Conservation (phyloP, 2,113 vertebrate genomes). For the Sardina pilchardus region DNA sequence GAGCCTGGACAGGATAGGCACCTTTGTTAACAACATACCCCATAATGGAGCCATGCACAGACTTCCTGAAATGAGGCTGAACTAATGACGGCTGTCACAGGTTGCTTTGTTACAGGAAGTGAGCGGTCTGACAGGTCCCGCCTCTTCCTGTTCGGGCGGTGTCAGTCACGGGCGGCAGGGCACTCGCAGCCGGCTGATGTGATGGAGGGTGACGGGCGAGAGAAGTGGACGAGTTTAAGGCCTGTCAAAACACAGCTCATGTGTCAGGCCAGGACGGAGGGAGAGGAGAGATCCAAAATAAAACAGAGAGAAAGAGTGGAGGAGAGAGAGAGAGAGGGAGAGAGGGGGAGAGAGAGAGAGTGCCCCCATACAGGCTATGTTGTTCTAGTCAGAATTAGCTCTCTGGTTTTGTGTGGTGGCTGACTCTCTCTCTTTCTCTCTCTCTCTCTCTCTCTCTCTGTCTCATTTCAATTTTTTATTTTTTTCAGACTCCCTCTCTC, state of each 20-base stretch:
- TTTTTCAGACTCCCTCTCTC: not conserved
- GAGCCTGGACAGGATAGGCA: not conserved
- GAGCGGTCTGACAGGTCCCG: constrained; percentile 6
- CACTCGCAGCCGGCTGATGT: constrained; percentile 24
- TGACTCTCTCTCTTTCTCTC: constrained; percentile 7
- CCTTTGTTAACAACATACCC: not conserved
- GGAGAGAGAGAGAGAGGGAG: constrained; percentile 14
- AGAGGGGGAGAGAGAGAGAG: constrained; percentile 17
- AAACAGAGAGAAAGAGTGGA: not conserved
- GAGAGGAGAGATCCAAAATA: constrained; percentile 5
- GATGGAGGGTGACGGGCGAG: constrained; percentile 44
- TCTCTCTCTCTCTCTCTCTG: constrained; percentile 19
- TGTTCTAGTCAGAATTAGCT: constrained; percentile 31
- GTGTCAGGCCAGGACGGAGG: constrained; percentile 27
- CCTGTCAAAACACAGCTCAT: constrained; percentile 41
- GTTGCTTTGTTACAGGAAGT: constrained; percentile 24
- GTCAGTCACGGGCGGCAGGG: constrained; percentile 15
- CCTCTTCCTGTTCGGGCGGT: constrained; percentile 1
- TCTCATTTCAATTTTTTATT: constrained; percentile 24
- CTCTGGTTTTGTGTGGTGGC: constrained; percentile 16
- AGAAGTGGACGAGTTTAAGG: constrained; percentile 39
- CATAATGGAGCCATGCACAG: not conserved
- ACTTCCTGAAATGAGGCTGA: not conserved
- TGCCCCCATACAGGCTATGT: constrained; percentile 14
- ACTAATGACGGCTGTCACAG: not conserved